Base-by-base conservation (phyloP, 2,797 vertebrate genomes). In the Cuculus canorus region DNA sequence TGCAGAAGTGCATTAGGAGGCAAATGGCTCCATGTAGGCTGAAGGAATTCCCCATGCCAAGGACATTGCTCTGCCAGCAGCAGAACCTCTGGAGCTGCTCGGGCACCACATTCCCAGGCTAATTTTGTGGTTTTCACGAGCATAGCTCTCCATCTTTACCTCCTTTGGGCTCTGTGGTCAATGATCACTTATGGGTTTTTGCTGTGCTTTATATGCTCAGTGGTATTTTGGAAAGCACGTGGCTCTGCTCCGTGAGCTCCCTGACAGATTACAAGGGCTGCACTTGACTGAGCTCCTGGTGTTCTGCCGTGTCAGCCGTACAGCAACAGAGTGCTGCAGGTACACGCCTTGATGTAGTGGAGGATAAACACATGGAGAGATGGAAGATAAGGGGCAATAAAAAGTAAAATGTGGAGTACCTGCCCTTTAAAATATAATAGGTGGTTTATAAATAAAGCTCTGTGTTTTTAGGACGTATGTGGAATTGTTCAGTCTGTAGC, bases 391-490 rank as follows among this genome's bases (percentile, higher is more conserved):
- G 86, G 88, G 84, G 90, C 93, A 93, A 95, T 96, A 86, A 95
- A 96, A 93, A 78, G 70, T 88, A 73, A 82, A 94, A 91, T 72
- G 84, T 32, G 54, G 54, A 82, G 90, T 19, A 52, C 53, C 66
- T 91, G 90, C 86, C 93, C 96, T 97, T 93, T 95, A 86, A 92
- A 93, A 95, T 85, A 69, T 68, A 92, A 95, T 88, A 93, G 61
- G 69, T 1, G 3, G 88, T 92, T 93, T 87, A 84, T 94, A 94
- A 96, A 92, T 90, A 90, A 94, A 90, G 80, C 52, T 73, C 32
- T 25, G 18, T 91, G 37, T 83, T 94, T 97, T 95, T 90, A 72
- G 92, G 80, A 76, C 69, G 59, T 60, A 41, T 73, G 77, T 21
- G 32, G 82, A 88, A 92, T 61, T 70, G n/a, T 80, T 89, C 84